Evolutionary conservation across 2,888 invertebrate genomes (phyloP).

Genomic region (Acanthosepion lycidas): DNA sequence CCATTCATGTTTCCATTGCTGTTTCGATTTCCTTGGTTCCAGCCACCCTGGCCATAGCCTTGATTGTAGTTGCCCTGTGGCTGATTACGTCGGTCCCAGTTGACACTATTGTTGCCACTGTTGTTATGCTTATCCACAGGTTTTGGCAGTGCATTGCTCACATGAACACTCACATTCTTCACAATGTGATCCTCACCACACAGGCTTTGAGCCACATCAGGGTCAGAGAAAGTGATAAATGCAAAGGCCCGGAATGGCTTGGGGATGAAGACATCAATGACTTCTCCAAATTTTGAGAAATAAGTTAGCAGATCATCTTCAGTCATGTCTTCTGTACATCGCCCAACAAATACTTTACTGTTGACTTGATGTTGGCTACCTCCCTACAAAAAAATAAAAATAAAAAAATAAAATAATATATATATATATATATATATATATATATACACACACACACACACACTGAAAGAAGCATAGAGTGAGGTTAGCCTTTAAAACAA

Average conservation of each 20-base stretch:
- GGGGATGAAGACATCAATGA: conserved; percentile 95
- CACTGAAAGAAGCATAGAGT: neutral
- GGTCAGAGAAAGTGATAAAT: conserved; percentile 93
- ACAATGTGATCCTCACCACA: conserved; percentile 95
- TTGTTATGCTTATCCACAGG: conserved; percentile 51
- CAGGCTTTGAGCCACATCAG: conserved; percentile 89
- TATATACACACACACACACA: too few species aligned
- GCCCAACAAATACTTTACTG: conserved; percentile 92
- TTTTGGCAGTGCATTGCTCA: conserved; percentile 74
- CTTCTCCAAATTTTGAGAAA: conserved; percentile 87
- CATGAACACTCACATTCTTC: conserved; percentile 82
- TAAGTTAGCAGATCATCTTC: conserved; percentile 90
- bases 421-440: too few species aligned
- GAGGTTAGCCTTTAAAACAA: neutral
- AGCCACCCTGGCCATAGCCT: conserved; percentile 50
- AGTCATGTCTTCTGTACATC: conserved; percentile 91
- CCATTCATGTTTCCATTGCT: conserved; percentile 48
- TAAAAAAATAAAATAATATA: too few species aligned
- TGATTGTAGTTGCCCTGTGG: conserved; percentile 50
- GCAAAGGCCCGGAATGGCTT: conserved; percentile 83
- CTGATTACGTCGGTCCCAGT: conserved; percentile 49
- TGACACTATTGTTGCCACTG: conserved; percentile 43
- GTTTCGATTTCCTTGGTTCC: conserved; percentile 41
- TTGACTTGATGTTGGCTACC: conserved; percentile 53
- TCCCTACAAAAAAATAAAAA: conserved; percentile 54